Conservation (phyloP, 1,140 invertebrate species). For the Bathynomus jamesi region DNA sequence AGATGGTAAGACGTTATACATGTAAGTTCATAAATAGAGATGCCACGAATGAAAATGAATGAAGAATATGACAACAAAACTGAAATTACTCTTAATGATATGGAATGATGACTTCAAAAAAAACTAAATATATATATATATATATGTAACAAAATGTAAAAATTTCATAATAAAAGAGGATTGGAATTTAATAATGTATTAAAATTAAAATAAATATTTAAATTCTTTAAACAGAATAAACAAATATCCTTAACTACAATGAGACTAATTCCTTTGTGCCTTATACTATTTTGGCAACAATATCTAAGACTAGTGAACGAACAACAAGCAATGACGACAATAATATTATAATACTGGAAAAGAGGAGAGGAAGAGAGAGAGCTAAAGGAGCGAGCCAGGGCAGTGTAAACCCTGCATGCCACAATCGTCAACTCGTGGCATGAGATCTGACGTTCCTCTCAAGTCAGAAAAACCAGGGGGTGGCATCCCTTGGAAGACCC, state of each 20-base stretch:
- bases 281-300: not conserved
- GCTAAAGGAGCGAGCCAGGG: constrained; percentile 1
- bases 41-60: too few species aligned
- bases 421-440: not conserved
- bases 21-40: too few species aligned
- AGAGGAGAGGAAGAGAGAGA: not conserved
- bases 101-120: too few species aligned
- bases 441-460: not conserved
- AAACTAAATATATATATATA: too few species aligned
- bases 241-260: not conserved
- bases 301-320: not conserved
- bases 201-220: constrained; percentile 3
- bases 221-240: not conserved
- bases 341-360: constrained; percentile 1
- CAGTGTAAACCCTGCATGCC: not conserved
- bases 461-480: not conserved
- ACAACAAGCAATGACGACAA: not conserved
- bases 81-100: too few species aligned
- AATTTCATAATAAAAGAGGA: not conserved
- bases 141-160: constrained; percentile 8
- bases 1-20: too few species aligned
- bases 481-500: constrained; percentile 2
- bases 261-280: not conserved
- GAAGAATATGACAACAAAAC: too few species aligned
- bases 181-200: not conserved